phyloP scores from a whole-genome alignment of 2,888 invertebrate species.

The Carterocephalus palaemon region DNA sequence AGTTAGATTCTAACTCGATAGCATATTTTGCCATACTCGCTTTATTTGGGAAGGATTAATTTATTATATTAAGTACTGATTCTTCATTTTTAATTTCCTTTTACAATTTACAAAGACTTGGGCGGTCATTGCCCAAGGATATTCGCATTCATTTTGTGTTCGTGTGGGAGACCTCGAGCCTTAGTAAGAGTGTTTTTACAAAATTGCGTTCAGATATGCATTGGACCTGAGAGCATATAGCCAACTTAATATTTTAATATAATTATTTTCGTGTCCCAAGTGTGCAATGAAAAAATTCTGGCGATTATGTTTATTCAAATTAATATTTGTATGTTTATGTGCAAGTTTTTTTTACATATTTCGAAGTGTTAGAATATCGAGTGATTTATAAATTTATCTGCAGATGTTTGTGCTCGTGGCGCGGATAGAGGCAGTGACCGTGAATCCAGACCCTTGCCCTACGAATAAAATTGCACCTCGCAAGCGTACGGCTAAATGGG shows the following conservation, averaged over 20 bases:
- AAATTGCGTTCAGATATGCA: conserved; percentile 47
- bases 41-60: too few species aligned
- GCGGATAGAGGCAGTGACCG: conserved; percentile 50
- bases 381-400: conserved; percentile 34
- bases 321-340: conserved; percentile 25
- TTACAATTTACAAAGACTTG: conserved; percentile 22
- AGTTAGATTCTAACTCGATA: too few species aligned
- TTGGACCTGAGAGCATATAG: conserved; percentile 43
- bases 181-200: conserved; percentile 46
- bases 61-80: conserved; percentile 34
- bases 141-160: conserved; percentile 44
- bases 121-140: conserved; percentile 59
- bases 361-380: conserved; percentile 5
- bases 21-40: too few species aligned
- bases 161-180: conserved; percentile 59
- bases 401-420: conserved; percentile 37
- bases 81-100: conserved; percentile 10
- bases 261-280: neutral
- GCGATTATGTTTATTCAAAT: conserved; percentile 12
- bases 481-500: conserved; percentile 41
- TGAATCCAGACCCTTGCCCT: conserved; percentile 57
- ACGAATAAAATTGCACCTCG: conserved; percentile 72
- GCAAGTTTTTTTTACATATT: conserved; percentile 9
- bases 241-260: conserved; percentile 25
- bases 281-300: conserved; percentile 8